Percentiles rank a stretch among this genome's conserved stretches.
Evolutionary conservation across 2,888 invertebrate species (phyloP).

Genomic region (Priocnemis perturbator): DNA sequence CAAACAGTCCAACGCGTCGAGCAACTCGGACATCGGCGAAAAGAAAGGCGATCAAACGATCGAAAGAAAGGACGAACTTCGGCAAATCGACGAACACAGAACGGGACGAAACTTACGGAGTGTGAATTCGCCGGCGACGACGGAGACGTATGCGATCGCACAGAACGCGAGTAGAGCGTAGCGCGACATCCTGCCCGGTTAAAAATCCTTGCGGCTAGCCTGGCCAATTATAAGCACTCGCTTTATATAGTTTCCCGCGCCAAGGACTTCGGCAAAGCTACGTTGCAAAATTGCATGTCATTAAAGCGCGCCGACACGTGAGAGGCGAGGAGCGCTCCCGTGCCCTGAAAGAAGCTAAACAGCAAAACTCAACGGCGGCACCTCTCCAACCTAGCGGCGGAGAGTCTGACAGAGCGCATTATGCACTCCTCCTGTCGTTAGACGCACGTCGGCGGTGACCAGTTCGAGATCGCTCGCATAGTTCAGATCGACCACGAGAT

Average conservation of each 20-base stretch:
- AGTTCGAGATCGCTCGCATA: neutral
- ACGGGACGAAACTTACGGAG: slow-evolving; percentile 46
- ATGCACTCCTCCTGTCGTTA: slow-evolving; percentile 39
- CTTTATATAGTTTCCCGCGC: slow-evolving; percentile 73
- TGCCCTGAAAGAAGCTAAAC: slow-evolving; percentile 16
- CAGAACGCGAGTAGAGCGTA: slow-evolving; percentile 23
- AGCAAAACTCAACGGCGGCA: too few relatives aligned
- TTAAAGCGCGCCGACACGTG: slow-evolving; percentile 64
- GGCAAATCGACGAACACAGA: too few relatives aligned
- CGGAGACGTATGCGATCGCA: slow-evolving; percentile 23
- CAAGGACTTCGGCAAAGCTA: slow-evolving; percentile 72
- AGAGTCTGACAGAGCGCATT: slow-evolving; percentile 28
- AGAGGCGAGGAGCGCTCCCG: slow-evolving; percentile 57
- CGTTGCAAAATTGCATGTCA: slow-evolving; percentile 73
- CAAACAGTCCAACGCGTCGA: too few relatives aligned
- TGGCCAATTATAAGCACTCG: slow-evolving; percentile 66
- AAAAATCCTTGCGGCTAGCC: slow-evolving; percentile 66
- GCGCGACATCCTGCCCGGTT: slow-evolving; percentile 63
- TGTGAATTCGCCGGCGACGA: slow-evolving; percentile 35
- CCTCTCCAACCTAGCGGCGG: slow-evolving; percentile 9
- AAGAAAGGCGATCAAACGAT: too few relatives aligned
- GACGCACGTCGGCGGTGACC: neutral
- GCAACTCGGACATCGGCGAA: too few relatives aligned
- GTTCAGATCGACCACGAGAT: neutral
- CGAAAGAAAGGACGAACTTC: too few relatives aligned